phyloP scores from a whole-genome alignment of 2,113 vertebrate species.

The Peromyscus maniculatus region DNA sequence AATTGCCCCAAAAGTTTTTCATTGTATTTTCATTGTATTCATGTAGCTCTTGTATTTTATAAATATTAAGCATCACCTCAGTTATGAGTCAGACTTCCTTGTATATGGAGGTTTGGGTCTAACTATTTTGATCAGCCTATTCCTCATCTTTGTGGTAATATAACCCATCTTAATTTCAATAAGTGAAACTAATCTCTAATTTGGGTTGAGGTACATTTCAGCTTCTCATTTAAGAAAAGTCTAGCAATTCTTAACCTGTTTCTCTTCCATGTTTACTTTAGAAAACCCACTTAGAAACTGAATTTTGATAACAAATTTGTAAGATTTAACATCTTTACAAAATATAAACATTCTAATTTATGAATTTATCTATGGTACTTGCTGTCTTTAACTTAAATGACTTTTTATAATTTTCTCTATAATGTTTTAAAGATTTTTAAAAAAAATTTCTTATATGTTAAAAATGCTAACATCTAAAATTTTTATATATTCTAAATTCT shows the following conservation, averaged over 20 bases:
- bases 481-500: background rate
- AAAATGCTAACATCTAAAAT: background rate
- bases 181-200: background rate
- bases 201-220: background rate
- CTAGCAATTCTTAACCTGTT: background rate
- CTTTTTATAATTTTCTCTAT: background rate
- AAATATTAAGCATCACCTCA: constrained; percentile 1
- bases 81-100: background rate
- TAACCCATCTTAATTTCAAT: background rate
- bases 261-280: constrained; percentile 14
- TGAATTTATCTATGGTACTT: background rate
- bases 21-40: too few species aligned
- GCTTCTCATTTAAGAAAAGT: background rate
- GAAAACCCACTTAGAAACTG: background rate
- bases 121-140: constrained; percentile 10
- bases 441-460: background rate
- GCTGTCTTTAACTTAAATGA: background rate
- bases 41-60: background rate
- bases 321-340: constrained; percentile 36
- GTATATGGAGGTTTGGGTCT: background rate
- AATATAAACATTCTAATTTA: background rate
- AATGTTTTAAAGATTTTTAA: background rate
- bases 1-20: background rate
- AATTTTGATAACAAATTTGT: constrained; percentile 55
- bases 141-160: background rate